A percentile compares a stretch with the other conserved stretches of the same genome.
These are phyloP conservation scores for Falco berigora DNA, from an alignment of 2,797 vertebrate genomes.

Conservation along the genomic window DNA sequence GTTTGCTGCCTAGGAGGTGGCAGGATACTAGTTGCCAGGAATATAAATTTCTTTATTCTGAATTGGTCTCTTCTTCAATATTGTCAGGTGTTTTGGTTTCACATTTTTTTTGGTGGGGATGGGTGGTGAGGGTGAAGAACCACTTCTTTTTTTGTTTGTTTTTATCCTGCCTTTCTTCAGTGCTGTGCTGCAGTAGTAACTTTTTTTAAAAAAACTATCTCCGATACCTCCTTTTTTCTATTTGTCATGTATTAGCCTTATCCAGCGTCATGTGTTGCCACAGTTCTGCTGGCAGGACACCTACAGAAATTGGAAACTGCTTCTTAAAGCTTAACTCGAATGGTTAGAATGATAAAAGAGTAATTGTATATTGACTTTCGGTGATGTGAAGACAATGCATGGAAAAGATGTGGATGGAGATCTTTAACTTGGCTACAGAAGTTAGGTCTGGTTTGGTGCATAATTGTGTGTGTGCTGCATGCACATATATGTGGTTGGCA, in stretches of 20 bases:
- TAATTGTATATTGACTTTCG: neutral
- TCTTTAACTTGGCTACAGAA: neutral
- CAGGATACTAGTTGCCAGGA: neutral
- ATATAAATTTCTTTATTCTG: neutral
- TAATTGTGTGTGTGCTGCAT: neutral
- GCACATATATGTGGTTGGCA: neutral
- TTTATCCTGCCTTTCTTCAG: neutral
- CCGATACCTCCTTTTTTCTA: neutral
- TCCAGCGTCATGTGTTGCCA: neutral
- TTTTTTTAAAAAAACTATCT: neutral
- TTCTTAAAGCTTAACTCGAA: neutral
- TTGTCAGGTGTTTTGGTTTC: neutral
- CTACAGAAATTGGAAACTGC: neutral
- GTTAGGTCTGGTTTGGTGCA: neutral
- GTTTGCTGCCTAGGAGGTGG: neutral
- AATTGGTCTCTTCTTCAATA: neutral
- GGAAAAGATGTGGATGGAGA: neutral
- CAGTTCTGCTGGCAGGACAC: neutral
- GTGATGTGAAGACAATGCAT: neutral
- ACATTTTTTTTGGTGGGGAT: neutral
- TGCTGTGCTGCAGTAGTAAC: neutral
- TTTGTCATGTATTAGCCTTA: neutral
- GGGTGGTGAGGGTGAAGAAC: neutral
- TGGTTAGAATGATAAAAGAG: neutral
- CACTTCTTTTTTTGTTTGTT: neutral